Base-by-base conservation (phyloP, 2,797 vertebrate genomes). In the Helostoma temminkii region DNA sequence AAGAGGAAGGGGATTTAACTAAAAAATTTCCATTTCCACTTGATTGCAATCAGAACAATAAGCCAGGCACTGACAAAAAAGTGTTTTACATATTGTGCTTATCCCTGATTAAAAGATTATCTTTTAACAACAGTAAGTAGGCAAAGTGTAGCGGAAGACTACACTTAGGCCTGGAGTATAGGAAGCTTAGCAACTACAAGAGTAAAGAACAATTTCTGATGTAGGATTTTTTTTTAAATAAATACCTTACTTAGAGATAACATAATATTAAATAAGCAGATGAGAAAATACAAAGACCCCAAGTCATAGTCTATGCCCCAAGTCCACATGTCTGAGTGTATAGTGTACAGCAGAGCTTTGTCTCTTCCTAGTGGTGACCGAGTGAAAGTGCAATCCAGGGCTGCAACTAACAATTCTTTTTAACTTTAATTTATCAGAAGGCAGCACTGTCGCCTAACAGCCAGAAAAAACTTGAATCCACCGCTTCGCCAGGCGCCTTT, bases 11-110 rank as follows among this genome's bases (percentile, higher is more conserved):
- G 21, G 54, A 74, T 71, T 37, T 28, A 59, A 63, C 36, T 39
- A 11, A 46, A 62, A 46, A 30, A 84, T 88, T 89, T 89, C 72
- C 81, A 87, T 89, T 88, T 86, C 28, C 32, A 2, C 65, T 45
- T 58, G 83, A 88, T 80, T 63, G 10, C 12, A 37, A 84, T 87
- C 69, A 64, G 63, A 60, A 15, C 24, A 73, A 25, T 47, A 50
- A 8, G 14, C 22, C 56, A 36, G 55, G 43, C 37, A 6, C 49
- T 21, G 7, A 36, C 54, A 16, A 19, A 57, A 63, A 34, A 46
- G 15, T 62, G 43, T 41, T 82, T 85, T 82, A 71, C 81, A 85
- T 74, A 39, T 26, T 34, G 30, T 1, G 46, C 42, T 74, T 37
- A 61, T 30, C 69, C 14, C 54, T 21, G 71, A 80, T 68, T 68